Percentiles rank a stretch among this genome's conserved stretches.
phyloP scores from a whole-genome alignment of 2,113 vertebrate genomes.

The Hemiprocne comata region DNA sequence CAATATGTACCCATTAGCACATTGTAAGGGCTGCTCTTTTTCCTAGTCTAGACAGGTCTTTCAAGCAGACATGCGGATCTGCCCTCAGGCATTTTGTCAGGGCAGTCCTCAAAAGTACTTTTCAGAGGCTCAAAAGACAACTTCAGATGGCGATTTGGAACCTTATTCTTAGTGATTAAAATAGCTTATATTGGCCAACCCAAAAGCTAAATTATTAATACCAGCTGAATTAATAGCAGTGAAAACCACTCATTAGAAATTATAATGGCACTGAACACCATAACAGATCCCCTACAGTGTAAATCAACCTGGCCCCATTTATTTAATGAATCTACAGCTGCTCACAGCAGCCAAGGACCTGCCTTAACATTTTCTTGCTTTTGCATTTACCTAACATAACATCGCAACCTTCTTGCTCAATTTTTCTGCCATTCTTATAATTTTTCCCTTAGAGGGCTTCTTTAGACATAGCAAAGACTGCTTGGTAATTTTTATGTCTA shows the following conservation, averaged over 20 bases:
- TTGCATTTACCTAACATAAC: conserved; percentile 28
- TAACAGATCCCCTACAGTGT: conserved; percentile 30
- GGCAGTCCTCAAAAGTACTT: conserved; percentile 38
- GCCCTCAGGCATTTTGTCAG: conserved; percentile 48
- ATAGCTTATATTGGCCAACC: conserved; percentile 36
- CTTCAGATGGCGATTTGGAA: conserved; percentile 26
- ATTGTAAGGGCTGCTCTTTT: conserved; percentile 36
- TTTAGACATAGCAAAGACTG: conserved; percentile 67
- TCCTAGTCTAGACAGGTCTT: conserved; percentile 56
- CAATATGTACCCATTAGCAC: conserved; percentile 32
- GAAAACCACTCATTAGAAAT: conserved; percentile 46
- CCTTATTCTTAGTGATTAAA: conserved; percentile 33
- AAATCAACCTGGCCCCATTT: conserved; percentile 37
- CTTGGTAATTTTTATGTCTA: conserved; percentile 67
- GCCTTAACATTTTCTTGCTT: conserved; percentile 31
- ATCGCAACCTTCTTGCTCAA: conserved; percentile 7
- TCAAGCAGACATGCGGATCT: conserved; percentile 28
- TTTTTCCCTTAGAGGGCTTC: conserved; percentile 66
- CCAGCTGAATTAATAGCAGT: conserved; percentile 52
- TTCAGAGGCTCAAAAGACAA: conserved; percentile 41
- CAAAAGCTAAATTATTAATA: conserved; percentile 50
- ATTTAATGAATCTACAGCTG: conserved; percentile 43
- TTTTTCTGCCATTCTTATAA: conserved; percentile 62
- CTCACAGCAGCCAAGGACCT: conserved; percentile 38
- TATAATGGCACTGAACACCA: conserved; percentile 23